Conservation (phyloP, 2,888 invertebrate species). For the Drosophila robusta region DNA sequence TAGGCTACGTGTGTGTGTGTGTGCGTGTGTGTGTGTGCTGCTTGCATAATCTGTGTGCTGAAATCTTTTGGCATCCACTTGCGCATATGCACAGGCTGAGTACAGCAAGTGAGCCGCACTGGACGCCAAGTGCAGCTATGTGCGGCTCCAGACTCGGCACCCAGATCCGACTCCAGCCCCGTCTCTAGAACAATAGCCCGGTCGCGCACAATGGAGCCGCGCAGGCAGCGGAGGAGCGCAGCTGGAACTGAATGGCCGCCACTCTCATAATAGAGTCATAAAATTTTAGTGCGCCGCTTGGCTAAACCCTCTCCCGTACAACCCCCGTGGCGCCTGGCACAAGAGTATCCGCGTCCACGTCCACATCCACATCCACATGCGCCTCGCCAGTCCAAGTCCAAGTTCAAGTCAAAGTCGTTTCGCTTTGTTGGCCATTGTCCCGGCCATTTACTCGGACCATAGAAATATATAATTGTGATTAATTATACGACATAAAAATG, state of each 20-base stretch:
- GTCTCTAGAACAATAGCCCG: conserved; percentile 66
- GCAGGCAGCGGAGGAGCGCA: conserved; percentile 23
- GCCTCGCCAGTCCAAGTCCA: conserved; percentile 17
- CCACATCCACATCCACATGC: conserved; percentile 12
- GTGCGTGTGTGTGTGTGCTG: conserved; percentile 40
- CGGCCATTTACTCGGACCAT: conserved; percentile 70
- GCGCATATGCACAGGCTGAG: conserved; percentile 51
- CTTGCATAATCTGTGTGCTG: conserved; percentile 71
- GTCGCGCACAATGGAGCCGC: conserved; percentile 57
- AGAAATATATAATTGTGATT: conserved; percentile 81
- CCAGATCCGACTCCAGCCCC: conserved; percentile 14
- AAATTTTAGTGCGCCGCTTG: conserved; percentile 77
- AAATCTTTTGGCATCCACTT: conserved; percentile 77
- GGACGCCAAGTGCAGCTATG: conserved; percentile 49
- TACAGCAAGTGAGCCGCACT: conserved; percentile 24
- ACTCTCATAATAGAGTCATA: conserved; percentile 81
- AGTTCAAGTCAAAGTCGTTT: conserved; percentile 62
- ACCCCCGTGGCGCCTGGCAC: conserved; percentile 69
- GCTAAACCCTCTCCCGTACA: conserved; percentile 39
- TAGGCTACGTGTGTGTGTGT: conserved; percentile 41
- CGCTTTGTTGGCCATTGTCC: conserved; percentile 79
- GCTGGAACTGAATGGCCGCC: conserved; percentile 64
- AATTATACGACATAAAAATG: conserved; percentile 80
- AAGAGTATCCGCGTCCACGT: conserved; percentile 39
- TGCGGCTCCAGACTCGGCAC: conserved; percentile 31